Evolutionary conservation across 2,888 invertebrate genomes (phyloP).

Genomic region (Agrotis segetum): DNA sequence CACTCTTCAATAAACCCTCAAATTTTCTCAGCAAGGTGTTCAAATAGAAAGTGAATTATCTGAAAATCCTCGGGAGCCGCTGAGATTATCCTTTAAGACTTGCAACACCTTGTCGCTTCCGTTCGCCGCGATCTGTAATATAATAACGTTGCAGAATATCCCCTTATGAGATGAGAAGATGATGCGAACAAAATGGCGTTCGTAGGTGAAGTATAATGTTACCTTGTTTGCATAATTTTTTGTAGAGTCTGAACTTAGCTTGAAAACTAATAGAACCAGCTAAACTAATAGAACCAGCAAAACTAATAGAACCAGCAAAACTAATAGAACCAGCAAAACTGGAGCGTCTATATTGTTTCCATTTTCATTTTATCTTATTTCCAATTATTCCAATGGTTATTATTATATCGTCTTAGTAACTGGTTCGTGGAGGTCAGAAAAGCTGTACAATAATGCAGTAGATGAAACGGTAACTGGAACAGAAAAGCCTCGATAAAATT

Average conservation of each 20-base stretch:
- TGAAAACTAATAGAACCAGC: not conserved
- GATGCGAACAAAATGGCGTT: slow-evolving; percentile 35
- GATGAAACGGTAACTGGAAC: no score
- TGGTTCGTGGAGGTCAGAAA: no score
- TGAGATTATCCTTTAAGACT: slow-evolving; percentile 53
- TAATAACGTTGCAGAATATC: slow-evolving; percentile 45
- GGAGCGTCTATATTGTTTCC: no score
- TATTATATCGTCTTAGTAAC: no score
- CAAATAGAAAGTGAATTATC: slow-evolving; percentile 58
- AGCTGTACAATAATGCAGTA: no score
- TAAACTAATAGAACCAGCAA: no score
- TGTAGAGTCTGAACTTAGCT: not conserved
- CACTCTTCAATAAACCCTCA: not conserved
- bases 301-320: no score
- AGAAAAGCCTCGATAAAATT: no score
- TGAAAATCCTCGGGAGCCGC: slow-evolving; percentile 41
- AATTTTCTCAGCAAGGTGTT: slow-evolving; percentile 36
- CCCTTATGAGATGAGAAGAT: slow-evolving; percentile 19
- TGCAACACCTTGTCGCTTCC: slow-evolving; percentile 48
- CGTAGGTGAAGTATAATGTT: slow-evolving; percentile 3
- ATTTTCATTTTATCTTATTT: not conserved
- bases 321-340: not conserved
- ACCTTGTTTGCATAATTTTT: slow-evolving; percentile 22
- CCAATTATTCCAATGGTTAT: no score
- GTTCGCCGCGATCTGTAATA: slow-evolving; percentile 35